Conservation (phyloP, 2,113 vertebrate species). For the Sterrhoptilus dennistouni region DNA sequence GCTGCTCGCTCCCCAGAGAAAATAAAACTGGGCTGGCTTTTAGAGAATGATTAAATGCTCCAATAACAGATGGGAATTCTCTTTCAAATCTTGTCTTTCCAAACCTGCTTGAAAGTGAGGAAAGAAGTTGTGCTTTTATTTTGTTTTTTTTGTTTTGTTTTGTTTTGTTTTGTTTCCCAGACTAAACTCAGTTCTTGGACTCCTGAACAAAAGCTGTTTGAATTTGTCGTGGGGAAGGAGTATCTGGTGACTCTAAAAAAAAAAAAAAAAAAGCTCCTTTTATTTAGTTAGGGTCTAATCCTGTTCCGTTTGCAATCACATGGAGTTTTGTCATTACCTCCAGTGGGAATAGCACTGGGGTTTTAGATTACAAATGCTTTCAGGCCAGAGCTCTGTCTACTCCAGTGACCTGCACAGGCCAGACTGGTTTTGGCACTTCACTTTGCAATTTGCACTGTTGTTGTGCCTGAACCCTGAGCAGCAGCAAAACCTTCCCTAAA, state of each 20-base stretch:
- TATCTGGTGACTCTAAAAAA: background rate
- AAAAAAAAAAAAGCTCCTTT: background rate
- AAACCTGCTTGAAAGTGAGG: background rate
- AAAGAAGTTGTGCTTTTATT: background rate
- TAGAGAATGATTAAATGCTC: constrained; percentile 44
- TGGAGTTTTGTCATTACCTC: constrained; percentile 28
- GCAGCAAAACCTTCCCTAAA: background rate
- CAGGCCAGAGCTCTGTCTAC: constrained; percentile 29
- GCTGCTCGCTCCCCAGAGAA: constrained; percentile 49
- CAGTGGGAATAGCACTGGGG: background rate
- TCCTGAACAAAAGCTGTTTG: background rate
- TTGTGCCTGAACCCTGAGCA: background rate
- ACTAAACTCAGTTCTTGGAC: background rate
- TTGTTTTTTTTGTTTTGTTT: too few relatives aligned
- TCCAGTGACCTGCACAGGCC: constrained; percentile 47
- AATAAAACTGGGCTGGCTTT: constrained; percentile 60
- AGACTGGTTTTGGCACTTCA: constrained; percentile 59
- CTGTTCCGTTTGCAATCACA: constrained; percentile 21
- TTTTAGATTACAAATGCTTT: constrained; percentile 58
- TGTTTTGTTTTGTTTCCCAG: background rate
- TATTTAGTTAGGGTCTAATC: constrained; percentile 39
- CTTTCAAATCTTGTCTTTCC: background rate
- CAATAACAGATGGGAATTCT: constrained; percentile 48
- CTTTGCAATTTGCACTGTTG: background rate
- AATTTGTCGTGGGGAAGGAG: background rate